Base-by-base conservation (phyloP, 2,888 invertebrate species). In the Agriopis leucophaearia region DNA sequence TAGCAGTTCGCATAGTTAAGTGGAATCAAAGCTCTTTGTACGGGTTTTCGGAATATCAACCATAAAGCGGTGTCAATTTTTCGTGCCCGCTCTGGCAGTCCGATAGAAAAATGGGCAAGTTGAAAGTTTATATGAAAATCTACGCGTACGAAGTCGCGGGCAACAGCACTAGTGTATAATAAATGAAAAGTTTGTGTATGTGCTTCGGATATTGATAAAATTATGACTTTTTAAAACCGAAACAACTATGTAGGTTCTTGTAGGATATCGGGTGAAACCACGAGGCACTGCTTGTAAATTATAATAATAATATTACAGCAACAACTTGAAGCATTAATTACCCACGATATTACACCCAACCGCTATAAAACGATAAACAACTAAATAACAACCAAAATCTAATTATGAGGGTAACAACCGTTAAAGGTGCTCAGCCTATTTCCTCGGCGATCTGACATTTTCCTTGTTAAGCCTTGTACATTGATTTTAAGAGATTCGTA, bases 401-500 rank as follows among this genome's bases (percentile, higher is more conserved):
- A 71, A 70, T 74, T 72, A 72, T 69, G 54, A 70, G 66, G 61
- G 63, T 68, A 71, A 74, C 72, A 66, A 69, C 71, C 72, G 69
- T 74, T 71, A 72, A 68, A 71, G 70, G 67, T 50, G 54, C 65
- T 66, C 70, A 63, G 65, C 67, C 64, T 64, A 72, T 73, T 74
- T 72, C 67, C 69, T 69, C 72, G 27, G 48, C 51, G 64, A 71
- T 71, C 71, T 71, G 67, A 64, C 74, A 66, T 74, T 73, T 75
- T 74, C 75, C 74, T 70, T 70, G 72, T 75, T 65, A 71, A 75
- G 66, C 67, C 65, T 69, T 71, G 64, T 74, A 71, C 72, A 74
- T 74, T 73, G 75, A 73, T 73, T 75, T 73, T 73, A 69, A 61
- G 64, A 61, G 67, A 69, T 56, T 70, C 64, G 66, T 75, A 73